Percentiles rank a stretch among this genome's conserved stretches.
Evolutionary conservation across 1,140 invertebrate genomes (phyloP).

Genomic region (Ladona fulva): DNA sequence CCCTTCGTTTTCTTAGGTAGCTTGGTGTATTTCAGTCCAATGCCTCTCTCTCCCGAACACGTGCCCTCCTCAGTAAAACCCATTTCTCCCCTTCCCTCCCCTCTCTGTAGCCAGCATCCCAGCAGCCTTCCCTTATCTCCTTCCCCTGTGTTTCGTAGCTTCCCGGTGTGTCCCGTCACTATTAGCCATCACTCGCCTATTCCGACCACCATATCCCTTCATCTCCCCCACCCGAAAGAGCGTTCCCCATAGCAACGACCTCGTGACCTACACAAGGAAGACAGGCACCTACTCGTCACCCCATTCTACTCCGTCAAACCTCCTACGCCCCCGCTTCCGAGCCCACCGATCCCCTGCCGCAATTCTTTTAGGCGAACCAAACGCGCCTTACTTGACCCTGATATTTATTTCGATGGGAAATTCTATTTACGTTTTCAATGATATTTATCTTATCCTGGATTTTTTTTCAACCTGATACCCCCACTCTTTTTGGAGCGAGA

Average conservation of each 20-base stretch:
- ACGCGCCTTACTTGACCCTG: too few species aligned
- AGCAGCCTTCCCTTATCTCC: not conserved
- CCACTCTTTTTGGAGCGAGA: too few species aligned
- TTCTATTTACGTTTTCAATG: too few species aligned
- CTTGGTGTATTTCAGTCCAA: not conserved
- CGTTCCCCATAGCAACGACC: not conserved
- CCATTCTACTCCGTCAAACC: not conserved
- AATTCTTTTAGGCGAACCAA: too few species aligned
- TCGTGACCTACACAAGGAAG: not conserved
- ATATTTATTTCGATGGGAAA: too few species aligned
- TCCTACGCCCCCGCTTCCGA: not conserved
- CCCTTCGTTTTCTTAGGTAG: not conserved
- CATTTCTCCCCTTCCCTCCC: not conserved
- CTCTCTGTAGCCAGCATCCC: not conserved
- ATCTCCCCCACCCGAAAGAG: not conserved
- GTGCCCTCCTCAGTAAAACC: not conserved
- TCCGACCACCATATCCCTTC: not conserved
- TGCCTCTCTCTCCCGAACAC: not conserved
- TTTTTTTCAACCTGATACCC: too few species aligned
- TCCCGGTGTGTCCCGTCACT: not conserved
- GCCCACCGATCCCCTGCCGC: too few species aligned
- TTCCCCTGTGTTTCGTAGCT: too few species aligned
- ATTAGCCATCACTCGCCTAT: not conserved
- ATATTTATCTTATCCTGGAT: too few species aligned
- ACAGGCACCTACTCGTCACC: not conserved